phyloP scores from a whole-genome alignment of 1,140 invertebrate species.

The Heliconius hewitsoni region DNA sequence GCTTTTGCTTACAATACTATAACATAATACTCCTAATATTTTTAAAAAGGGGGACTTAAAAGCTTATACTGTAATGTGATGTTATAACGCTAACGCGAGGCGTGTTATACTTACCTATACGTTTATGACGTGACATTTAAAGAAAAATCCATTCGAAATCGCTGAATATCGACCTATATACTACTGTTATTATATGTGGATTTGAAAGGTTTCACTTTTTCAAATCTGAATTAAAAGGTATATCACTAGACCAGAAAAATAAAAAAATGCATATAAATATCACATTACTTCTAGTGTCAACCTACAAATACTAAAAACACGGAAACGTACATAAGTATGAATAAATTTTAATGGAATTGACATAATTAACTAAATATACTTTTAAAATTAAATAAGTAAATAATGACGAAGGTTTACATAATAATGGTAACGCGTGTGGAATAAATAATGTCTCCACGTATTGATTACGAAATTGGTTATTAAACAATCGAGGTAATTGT shows the following conservation, averaged over 20 bases:
- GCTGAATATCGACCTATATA: slow-evolving; percentile 23
- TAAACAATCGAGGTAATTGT: slow-evolving; percentile 24
- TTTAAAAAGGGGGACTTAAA: not conserved
- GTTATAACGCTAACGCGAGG: slow-evolving; percentile 19
- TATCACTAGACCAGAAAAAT: not conserved
- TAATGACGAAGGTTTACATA: slow-evolving; percentile 4
- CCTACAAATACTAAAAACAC: not conserved
- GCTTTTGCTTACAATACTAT: not conserved
- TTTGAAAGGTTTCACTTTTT: not conserved
- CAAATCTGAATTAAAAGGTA: too few species aligned
- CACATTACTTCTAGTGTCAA: too few species aligned
- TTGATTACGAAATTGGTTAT: slow-evolving; percentile 24
- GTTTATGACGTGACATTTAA: slow-evolving; percentile 9
- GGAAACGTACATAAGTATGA: not conserved
- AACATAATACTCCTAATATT: not conserved
- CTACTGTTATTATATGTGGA: slow-evolving; percentile 17
- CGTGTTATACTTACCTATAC: not conserved
- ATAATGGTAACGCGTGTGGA: slow-evolving; percentile 3
- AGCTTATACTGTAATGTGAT: not conserved
- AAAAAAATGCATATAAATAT: not conserved
- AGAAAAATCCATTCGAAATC: slow-evolving; percentile 33
- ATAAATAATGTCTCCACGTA: slow-evolving; percentile 20
- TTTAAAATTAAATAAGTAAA: not conserved
- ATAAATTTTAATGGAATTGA: not conserved
- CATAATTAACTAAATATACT: not conserved